phyloP scores from a whole-genome alignment of 2,797 vertebrate genomes.

The Lycodopsis pacificus region DNA sequence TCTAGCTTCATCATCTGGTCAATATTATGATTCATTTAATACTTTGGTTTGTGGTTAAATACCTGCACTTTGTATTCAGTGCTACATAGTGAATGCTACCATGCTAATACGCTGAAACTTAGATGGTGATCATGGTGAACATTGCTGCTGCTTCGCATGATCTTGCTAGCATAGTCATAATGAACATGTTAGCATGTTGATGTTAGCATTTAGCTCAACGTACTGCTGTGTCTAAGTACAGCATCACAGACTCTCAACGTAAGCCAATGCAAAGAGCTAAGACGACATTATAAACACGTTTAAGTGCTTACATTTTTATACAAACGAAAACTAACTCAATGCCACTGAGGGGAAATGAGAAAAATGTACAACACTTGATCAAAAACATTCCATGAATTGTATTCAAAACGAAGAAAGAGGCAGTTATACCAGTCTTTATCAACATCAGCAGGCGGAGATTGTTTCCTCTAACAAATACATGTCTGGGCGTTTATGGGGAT shows the following conservation, averaged over 20 bases:
- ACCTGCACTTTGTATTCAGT: neutral
- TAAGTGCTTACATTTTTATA: neutral
- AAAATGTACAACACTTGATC: neutral
- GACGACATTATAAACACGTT: slow-evolving; percentile 1
- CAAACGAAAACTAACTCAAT: neutral
- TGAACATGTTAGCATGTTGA: no score
- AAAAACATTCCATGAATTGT: neutral
- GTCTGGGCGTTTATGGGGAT: slow-evolving; percentile 9
- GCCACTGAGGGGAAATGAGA: neutral
- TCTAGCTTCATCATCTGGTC: neutral
- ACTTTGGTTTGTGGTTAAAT: neutral
- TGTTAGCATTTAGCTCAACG: no score
- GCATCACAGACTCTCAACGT: neutral
- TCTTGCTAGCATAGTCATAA: no score
- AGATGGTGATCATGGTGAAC: no score
- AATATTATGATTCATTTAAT: neutral
- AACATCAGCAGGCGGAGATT: slow-evolving; percentile 30
- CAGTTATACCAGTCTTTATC: slow-evolving; percentile 29
- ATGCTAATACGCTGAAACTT: neutral
- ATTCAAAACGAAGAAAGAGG: slow-evolving; percentile 12
- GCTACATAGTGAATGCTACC: neutral
- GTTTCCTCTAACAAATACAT: slow-evolving; percentile 40
- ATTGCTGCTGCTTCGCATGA: no score
- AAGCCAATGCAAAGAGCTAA: neutral
- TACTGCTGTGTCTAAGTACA: no score